A percentile compares a stretch with the other conserved stretches of the same genome.
Conservation (phyloP, 2,888 invertebrate genomes). For the Aleiodes alternator region DNA sequence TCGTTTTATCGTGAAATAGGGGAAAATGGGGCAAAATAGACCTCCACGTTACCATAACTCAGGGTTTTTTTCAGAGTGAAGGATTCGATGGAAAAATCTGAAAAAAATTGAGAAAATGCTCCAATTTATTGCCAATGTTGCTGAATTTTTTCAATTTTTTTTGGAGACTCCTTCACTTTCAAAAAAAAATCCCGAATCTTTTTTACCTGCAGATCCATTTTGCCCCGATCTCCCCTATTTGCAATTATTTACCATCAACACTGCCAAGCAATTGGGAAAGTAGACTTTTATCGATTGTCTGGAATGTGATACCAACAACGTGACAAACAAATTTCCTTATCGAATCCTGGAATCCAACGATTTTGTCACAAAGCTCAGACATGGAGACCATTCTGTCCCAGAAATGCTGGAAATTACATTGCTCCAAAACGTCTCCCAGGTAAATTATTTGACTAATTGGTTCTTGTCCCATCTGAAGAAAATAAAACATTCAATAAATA, state of each 20-base stretch:
- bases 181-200: no score
- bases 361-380: constrained; percentile 86
- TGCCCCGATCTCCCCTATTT: no score
- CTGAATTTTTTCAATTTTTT: no score
- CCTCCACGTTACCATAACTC: no score
- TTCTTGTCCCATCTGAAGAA: constrained; percentile 84
- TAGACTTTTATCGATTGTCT: constrained; percentile 90
- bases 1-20: no score
- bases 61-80: no score
- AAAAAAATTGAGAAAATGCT: no score
- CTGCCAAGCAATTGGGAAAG: constrained; percentile 91
- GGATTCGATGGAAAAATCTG: no score
- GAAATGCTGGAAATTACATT: constrained; percentile 93
- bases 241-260: constrained; percentile 83
- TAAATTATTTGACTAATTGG: constrained; percentile 92
- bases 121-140: no score
- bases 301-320: constrained; percentile 97
- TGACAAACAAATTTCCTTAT: constrained; percentile 98
- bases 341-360: constrained; percentile 94
- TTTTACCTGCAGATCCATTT: no score
- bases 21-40: no score
- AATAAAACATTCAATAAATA: constrained; percentile 2
- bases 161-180: no score
- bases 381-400: constrained; percentile 89
- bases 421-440: constrained; percentile 93